phyloP scores from a whole-genome alignment of 2,113 vertebrate genomes.

The Cheirogaleus medius region DNA sequence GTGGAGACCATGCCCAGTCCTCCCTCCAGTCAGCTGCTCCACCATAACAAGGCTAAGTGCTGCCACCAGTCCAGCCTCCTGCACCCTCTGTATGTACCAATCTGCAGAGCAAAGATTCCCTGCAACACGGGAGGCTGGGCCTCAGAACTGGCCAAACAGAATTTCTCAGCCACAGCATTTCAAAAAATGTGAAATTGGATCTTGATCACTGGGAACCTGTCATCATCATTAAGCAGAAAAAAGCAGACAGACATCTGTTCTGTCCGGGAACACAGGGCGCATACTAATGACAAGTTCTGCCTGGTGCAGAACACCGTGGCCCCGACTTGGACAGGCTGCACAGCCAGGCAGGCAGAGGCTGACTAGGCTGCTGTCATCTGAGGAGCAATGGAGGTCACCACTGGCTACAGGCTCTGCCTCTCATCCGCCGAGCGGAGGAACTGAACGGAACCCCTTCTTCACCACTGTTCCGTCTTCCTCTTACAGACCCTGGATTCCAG shows the following conservation, averaged over 20 bases:
- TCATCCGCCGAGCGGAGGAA: background rate
- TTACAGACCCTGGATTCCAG: background rate
- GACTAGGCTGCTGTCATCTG: background rate
- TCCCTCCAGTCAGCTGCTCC: too few species aligned
- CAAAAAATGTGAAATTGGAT: constrained; percentile 56
- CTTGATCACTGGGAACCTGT: constrained; percentile 61
- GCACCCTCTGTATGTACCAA: background rate
- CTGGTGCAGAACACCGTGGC: background rate
- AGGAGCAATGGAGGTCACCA: constrained; percentile 13
- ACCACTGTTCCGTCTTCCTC: background rate
- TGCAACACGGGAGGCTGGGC: background rate
- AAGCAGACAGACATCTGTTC: constrained; percentile 74
- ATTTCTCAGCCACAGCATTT: constrained; percentile 45
- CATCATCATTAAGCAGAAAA: constrained; percentile 59
- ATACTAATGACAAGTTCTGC: constrained; percentile 67
- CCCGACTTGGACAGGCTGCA: background rate
- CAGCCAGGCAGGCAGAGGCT: background rate
- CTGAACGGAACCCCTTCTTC: background rate
- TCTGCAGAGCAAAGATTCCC: background rate
- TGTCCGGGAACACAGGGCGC: constrained; percentile 41
- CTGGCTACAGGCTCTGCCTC: background rate
- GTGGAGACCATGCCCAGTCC: rapidly evolving
- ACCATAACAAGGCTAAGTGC: background rate
- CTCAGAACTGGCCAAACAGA: constrained; percentile 46
- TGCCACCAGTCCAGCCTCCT: background rate